Conservation (phyloP, 2,888 invertebrate genomes). For the Xestia c-nigrum region DNA sequence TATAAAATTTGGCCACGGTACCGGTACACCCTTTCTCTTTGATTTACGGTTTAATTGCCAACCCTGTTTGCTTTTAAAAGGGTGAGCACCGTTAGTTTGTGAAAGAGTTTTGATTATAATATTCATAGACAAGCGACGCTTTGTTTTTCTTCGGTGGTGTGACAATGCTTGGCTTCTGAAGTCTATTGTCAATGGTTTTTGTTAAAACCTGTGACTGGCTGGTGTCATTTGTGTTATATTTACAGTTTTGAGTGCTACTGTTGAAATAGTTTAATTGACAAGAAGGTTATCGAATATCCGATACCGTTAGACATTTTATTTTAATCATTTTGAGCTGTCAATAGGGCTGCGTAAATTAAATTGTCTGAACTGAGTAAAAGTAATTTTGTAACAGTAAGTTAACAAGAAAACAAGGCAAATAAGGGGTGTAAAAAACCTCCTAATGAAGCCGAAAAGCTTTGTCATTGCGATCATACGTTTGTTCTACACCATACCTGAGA, state of each 20-base stretch:
- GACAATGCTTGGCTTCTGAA: conserved; percentile 69
- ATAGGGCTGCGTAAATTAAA: not conserved
- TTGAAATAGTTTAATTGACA: conserved; percentile 1
- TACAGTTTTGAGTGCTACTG: conserved; percentile 47
- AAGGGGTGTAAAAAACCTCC: too few species aligned
- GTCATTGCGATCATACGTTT: too few species aligned
- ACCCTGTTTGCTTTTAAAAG: conserved; percentile 53
- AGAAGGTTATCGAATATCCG: not conserved
- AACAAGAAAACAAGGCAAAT: too few species aligned
- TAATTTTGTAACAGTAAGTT: not conserved
- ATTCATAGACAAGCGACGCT: conserved; percentile 66
- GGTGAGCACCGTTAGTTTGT: conserved; percentile 68
- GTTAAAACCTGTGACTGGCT: conserved; percentile 12
- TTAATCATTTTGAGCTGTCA: not conserved
- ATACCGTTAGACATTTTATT: not conserved
- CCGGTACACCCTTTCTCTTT: conserved; percentile 77
- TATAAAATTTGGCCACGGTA: conserved; percentile 78
- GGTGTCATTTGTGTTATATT: conserved; percentile 36
- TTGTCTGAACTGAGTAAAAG: not conserved
- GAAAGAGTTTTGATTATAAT: conserved; percentile 75
- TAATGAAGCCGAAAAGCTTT: too few species aligned
- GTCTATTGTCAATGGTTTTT: conserved; percentile 57
- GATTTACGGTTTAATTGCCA: conserved; percentile 71
- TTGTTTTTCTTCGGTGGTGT: conserved; percentile 39
- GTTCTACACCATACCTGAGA: too few species aligned